Conservation (phyloP, 2,113 vertebrate species). For the Alces alces region DNA sequence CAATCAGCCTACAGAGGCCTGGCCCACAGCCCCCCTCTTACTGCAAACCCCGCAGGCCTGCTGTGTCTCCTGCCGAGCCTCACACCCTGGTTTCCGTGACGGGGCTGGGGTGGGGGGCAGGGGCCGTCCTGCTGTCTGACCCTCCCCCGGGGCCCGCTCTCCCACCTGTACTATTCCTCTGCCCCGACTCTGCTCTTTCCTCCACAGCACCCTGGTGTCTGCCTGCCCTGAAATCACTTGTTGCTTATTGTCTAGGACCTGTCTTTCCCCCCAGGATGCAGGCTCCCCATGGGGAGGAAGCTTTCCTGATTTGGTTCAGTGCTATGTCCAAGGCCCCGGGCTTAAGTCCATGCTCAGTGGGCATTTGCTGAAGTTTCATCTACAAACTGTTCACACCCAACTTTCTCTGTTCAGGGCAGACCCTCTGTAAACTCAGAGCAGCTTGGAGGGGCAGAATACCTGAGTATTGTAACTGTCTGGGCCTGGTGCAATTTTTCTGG, state of each 20-base stretch:
- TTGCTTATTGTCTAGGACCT: not conserved
- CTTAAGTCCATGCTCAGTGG: fast-evolving
- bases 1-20: not conserved
- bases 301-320: not conserved
- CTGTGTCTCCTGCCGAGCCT: not conserved
- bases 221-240: not conserved
- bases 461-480: not conserved
- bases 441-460: not conserved
- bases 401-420: not conserved
- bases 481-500: not conserved
- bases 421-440: not conserved
- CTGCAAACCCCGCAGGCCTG: too few relatives aligned
- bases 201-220: not conserved
- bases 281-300: not conserved
- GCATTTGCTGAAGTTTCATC: not conserved
- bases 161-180: not conserved
- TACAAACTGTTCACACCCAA: not conserved
- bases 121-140: not conserved
- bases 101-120: not conserved
- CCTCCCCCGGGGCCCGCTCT: not conserved
- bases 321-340: not conserved
- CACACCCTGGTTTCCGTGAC: not conserved
- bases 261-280: not conserved
- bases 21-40: too few relatives aligned
- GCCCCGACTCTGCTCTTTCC: not conserved